These are phyloP conservation scores for Sterna hirundo DNA, from an alignment of 2,113 vertebrate genomes.

Conservation along the genomic window DNA sequence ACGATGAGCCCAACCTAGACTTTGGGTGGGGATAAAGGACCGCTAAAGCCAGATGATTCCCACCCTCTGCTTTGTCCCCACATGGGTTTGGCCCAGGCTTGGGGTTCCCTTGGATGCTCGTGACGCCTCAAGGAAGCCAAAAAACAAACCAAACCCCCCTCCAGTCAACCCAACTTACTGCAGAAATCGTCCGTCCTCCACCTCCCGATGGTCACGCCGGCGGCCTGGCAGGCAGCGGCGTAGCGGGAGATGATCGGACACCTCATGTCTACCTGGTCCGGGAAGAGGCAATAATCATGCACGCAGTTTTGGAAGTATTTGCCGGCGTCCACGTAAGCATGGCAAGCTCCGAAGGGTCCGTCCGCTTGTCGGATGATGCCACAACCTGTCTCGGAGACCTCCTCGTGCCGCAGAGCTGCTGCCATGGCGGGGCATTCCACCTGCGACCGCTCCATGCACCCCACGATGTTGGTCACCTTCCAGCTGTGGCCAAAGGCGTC, in stretches of 20 bases:
- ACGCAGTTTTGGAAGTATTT: conserved; percentile 10
- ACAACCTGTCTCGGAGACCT: background rate
- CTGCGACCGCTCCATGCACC: conserved; percentile 35
- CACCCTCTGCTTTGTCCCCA: background rate
- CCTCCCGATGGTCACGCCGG: background rate
- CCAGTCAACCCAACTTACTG: background rate
- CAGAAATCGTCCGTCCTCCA: conserved; percentile 23
- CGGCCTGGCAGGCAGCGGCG: background rate
- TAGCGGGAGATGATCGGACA: background rate
- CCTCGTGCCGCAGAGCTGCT: accelerated
- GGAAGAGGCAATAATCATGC: background rate
- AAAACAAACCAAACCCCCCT: background rate
- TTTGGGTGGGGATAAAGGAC: background rate
- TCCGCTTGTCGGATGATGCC: conserved; percentile 13
- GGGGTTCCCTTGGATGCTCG: background rate
- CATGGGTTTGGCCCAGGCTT: accelerated
- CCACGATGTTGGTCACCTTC: conserved; percentile 43
- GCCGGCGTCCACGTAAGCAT: background rate
- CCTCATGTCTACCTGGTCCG: background rate
- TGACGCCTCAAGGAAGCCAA: accelerated
- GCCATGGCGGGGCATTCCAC: background rate
- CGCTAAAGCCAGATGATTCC: accelerated
- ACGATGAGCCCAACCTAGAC: background rate
- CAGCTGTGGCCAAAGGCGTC: conserved; percentile 70
- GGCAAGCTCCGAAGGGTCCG: conserved; percentile 18